Percentiles rank a stretch among this genome's conserved stretches.
phyloP scores from a whole-genome alignment of 2,888 invertebrate species.

The Lamellibrachia satsuma region DNA sequence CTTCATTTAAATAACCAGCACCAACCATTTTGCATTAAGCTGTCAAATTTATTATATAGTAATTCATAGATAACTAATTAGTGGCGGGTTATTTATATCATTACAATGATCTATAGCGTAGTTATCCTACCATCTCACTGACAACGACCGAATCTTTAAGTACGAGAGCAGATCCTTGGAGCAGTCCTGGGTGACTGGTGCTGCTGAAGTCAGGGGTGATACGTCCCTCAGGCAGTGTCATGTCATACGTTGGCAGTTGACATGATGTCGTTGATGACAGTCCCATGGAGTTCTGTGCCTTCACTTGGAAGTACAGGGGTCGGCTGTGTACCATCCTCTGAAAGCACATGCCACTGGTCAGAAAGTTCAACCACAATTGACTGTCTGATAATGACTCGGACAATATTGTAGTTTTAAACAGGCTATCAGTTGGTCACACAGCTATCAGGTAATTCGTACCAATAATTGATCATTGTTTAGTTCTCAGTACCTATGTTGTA shows the following conservation, averaged over 20 bases:
- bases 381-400: neutral
- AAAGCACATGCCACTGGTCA: neutral
- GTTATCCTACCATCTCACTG: neutral
- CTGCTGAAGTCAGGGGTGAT: slow-evolving; percentile 47
- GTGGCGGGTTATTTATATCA: no score
- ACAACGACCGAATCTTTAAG: slow-evolving; percentile 50
- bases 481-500: no score
- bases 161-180: slow-evolving; percentile 45
- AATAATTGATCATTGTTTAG: no score
- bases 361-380: neutral
- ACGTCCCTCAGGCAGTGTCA: slow-evolving; percentile 51
- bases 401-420: no score
- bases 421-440: no score
- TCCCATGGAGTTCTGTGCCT: slow-evolving; percentile 50
- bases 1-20: no score
- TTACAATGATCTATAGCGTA: neutral
- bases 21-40: no score
- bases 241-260: slow-evolving; percentile 48
- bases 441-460: no score
- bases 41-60: no score
- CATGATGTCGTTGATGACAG: slow-evolving; percentile 43
- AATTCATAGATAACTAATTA: no score
- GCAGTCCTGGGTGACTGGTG: slow-evolving; percentile 48
- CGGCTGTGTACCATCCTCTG: neutral
- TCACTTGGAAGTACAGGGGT: slow-evolving; percentile 45